These are phyloP conservation scores for Drosophila insularis DNA, from an alignment of 1,140 invertebrate genomes.

Conservation along the genomic window DNA sequence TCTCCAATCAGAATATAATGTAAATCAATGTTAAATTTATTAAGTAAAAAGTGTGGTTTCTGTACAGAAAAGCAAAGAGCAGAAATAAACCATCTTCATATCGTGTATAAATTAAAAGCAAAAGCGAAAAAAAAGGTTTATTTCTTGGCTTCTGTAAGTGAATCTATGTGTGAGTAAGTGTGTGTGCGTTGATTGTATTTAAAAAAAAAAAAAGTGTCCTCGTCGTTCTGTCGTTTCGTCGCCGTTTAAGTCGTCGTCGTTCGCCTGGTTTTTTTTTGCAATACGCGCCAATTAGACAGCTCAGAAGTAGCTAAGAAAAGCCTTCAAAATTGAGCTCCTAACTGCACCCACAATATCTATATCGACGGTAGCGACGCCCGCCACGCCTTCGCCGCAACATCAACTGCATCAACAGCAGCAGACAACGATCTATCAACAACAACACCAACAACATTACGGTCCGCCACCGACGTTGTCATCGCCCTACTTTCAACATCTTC, in stretches of 20 bases:
- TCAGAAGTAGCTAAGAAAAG: slow-evolving; percentile 68
- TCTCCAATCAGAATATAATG: slow-evolving; percentile 45
- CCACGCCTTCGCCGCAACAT: slow-evolving; percentile 28
- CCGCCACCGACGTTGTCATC: slow-evolving; percentile 32
- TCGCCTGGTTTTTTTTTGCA: slow-evolving; percentile 54
- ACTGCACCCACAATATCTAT: slow-evolving; percentile 77
- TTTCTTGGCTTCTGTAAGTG: slow-evolving; percentile 26
- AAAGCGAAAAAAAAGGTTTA: not conserved
- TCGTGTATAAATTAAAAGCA: slow-evolving; percentile 29
- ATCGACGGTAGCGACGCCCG: slow-evolving; percentile 61
- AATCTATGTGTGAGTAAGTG: not conserved
- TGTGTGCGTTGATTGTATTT: slow-evolving; percentile 13
- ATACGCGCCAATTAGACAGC: slow-evolving; percentile 69
- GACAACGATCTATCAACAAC: slow-evolving; percentile 22
- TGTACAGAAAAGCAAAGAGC: slow-evolving; percentile 38
- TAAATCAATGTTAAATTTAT: slow-evolving; percentile 64
- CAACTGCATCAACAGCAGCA: slow-evolving; percentile 33
- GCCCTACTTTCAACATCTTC: slow-evolving; percentile 47
- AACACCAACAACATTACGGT: slow-evolving; percentile 54
- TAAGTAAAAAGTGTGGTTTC: slow-evolving; percentile 69
- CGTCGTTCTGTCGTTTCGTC: slow-evolving; percentile 22
- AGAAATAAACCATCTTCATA: slow-evolving; percentile 13
- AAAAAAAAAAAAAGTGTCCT: not conserved
- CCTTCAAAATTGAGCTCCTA: slow-evolving; percentile 82
- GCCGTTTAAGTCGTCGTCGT: slow-evolving; percentile 14